These are phyloP conservation scores for Oenanthe melanoleuca DNA, from an alignment of 2,113 vertebrate genomes.

Conservation along the genomic window DNA sequence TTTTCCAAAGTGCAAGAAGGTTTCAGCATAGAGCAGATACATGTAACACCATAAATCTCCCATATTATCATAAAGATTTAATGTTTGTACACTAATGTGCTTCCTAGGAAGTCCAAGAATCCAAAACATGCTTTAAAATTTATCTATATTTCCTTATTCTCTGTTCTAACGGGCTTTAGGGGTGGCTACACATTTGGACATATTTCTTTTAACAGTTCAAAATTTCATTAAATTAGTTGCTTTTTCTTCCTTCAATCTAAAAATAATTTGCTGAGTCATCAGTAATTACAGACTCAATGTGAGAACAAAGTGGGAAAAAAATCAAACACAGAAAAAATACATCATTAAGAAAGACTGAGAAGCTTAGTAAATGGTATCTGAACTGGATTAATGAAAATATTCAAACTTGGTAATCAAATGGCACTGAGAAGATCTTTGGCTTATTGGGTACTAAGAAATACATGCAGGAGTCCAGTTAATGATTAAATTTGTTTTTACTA, in stretches of 20 bases:
- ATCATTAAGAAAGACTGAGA: not conserved
- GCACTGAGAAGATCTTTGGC: not conserved
- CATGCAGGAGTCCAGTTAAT: conserved; percentile 13
- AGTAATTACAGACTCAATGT: not conserved
- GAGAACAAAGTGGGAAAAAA: not conserved
- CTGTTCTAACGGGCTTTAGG: not conserved
- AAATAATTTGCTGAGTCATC: not conserved
- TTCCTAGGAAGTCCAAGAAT: not conserved
- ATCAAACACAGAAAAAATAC: not conserved
- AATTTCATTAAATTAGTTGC: not conserved
- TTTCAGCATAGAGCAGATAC: not conserved
- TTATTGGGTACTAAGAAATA: conserved; percentile 21
- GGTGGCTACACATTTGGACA: not conserved
- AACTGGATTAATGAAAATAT: not conserved
- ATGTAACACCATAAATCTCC: not conserved
- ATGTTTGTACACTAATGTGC: not conserved
- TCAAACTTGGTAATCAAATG: not conserved
- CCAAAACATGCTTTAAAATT: not conserved
- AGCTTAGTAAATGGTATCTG: not conserved
- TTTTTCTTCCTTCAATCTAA: not conserved
- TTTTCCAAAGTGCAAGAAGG: not conserved
- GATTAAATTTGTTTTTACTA: conserved; percentile 15
- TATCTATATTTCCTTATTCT: not conserved
- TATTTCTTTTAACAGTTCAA: not conserved
- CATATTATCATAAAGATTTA: not conserved